Percentiles rank a stretch among this genome's conserved stretches.
Conservation (phyloP, 2,113 vertebrate genomes). For the Ellobius talpinus region DNA sequence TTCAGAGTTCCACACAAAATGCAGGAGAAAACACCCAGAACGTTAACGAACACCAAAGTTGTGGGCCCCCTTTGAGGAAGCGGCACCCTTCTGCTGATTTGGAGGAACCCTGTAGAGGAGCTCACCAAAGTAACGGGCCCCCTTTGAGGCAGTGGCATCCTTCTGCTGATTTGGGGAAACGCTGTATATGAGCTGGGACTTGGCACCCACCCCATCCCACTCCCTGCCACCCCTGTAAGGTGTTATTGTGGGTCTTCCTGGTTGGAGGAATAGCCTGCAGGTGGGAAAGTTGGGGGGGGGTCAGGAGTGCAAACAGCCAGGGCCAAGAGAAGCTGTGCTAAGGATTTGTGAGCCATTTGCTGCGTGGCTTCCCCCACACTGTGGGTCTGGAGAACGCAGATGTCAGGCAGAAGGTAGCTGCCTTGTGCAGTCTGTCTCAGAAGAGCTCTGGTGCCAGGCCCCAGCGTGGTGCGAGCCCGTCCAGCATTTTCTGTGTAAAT, state of each 20-base stretch:
- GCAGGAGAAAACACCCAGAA: neutral
- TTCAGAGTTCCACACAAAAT: neutral
- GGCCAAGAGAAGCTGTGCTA: slow-evolving; percentile 51
- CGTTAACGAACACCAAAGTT: neutral
- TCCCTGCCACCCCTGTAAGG: neutral
- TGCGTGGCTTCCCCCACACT: slow-evolving; percentile 55
- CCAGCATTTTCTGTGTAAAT: slow-evolving; percentile 28
- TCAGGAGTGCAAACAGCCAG: neutral
- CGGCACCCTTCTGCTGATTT: neutral
- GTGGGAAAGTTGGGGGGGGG: neutral
- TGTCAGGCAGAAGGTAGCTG: slow-evolving; percentile 77
- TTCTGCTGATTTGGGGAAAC: neutral
- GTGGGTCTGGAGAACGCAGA: slow-evolving; percentile 69
- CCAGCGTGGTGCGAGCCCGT: neutral
- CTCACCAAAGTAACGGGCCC: neutral
- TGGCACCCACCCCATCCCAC: neutral
- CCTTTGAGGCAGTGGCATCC: neutral
- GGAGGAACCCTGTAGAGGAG: no score
- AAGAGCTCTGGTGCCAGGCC: slow-evolving; percentile 52
- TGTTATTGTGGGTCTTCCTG: neutral
- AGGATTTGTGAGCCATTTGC: slow-evolving; percentile 66
- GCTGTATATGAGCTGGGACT: rapidly evolving
- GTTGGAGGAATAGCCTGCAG: neutral
- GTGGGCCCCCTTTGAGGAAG: neutral
- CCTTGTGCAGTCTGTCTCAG: slow-evolving; percentile 58